These are phyloP conservation scores for Chaitophorus viminalis DNA, from an alignment of 2,888 invertebrate species.

Conservation along the genomic window DNA sequence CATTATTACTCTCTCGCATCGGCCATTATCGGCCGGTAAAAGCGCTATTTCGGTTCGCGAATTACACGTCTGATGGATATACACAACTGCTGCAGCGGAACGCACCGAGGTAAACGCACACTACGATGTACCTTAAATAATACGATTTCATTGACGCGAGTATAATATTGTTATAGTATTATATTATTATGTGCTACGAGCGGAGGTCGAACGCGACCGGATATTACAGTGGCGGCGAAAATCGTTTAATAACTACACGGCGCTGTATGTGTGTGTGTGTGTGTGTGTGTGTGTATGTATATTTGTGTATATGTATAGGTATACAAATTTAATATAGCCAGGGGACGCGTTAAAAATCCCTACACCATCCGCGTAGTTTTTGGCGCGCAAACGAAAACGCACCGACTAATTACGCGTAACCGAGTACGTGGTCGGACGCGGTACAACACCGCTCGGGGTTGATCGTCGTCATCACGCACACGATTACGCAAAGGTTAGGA, in stretches of 20 bases:
- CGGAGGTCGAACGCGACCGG: not conserved
- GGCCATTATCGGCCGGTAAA: slow-evolving; percentile 24
- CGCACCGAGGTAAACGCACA: not conserved
- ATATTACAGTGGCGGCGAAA: slow-evolving; percentile 5
- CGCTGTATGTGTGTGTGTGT: too few species aligned
- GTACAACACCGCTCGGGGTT: too few species aligned
- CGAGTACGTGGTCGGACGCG: not conserved
- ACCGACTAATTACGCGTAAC: slow-evolving; percentile 34
- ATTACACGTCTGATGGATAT: not conserved
- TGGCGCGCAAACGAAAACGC: slow-evolving; percentile 34
- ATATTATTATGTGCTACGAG: not conserved
- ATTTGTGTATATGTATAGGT: too few species aligned
- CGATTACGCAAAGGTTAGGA: not conserved
- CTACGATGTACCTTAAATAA: not conserved
- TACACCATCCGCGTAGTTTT: slow-evolving; percentile 19
- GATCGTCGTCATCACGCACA: not conserved
- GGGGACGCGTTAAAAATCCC: slow-evolving; percentile 35
- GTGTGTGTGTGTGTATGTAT: too few species aligned
- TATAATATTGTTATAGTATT: too few species aligned
- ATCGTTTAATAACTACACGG: slow-evolving; percentile 4
- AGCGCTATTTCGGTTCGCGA: not conserved
- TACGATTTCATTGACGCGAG: too few species aligned
- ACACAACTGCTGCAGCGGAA: not conserved
- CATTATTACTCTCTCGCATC: not conserved
- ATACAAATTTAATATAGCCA: too few species aligned